Percentiles rank a stretch among this genome's conserved stretches.
These are phyloP conservation scores for Aporrectodea caliginosa DNA, from an alignment of 1,140 invertebrate genomes.

Conservation along the genomic window DNA sequence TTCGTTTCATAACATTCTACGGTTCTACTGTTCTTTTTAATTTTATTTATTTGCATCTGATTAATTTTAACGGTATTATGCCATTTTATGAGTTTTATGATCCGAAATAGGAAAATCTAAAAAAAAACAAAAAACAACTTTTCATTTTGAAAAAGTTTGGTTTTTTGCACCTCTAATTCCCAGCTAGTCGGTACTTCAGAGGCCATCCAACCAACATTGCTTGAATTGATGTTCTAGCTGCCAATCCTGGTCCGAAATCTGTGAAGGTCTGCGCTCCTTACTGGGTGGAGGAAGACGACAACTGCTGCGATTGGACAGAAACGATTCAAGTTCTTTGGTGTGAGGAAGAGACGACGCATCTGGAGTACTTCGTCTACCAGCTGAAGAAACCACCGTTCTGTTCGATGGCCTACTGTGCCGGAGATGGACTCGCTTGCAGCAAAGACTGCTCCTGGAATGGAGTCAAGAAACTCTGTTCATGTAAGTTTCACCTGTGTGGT, in stretches of 20 bases:
- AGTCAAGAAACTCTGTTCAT: background rate
- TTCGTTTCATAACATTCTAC: no score
- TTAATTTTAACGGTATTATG: no score
- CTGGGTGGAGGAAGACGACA: background rate
- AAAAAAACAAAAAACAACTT: no score
- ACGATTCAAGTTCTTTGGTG: background rate
- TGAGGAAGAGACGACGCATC: background rate
- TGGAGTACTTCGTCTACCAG: slow-evolving; percentile 17
- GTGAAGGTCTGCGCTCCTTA: background rate
- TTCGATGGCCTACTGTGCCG: slow-evolving; percentile 25
- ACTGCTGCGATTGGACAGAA: background rate
- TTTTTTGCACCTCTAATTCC: no score
- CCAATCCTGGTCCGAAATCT: background rate
- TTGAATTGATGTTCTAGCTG: no score
- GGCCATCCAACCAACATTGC: no score
- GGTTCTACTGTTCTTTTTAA: no score
- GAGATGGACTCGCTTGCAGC: background rate
- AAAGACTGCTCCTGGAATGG: background rate
- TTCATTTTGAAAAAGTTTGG: no score
- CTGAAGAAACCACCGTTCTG: slow-evolving; percentile 15
- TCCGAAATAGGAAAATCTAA: no score
- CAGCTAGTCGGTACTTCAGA: no score
- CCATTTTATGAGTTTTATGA: no score
- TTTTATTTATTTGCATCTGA: no score
- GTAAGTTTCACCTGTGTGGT: background rate